These are phyloP conservation scores for Gobius niger DNA, from an alignment of 2,113 vertebrate species.

Conservation along the genomic window DNA sequence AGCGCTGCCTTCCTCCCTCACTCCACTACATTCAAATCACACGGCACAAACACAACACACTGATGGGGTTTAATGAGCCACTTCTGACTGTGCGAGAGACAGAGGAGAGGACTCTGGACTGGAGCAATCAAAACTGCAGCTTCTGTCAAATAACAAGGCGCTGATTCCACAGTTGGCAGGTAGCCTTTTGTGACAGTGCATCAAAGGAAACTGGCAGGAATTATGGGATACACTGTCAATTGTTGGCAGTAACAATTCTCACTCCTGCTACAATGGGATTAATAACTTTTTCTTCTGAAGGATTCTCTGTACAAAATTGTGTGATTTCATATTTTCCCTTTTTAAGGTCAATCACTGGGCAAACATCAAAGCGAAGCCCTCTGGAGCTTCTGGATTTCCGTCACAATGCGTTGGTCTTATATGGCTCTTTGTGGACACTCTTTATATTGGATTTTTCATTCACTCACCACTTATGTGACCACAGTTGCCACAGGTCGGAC, in stretches of 20 bases:
- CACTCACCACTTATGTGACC: no score
- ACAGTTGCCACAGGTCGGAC: no score
- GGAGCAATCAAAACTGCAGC: constrained; percentile 46
- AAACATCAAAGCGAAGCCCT: background rate
- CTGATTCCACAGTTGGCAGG: constrained; percentile 61
- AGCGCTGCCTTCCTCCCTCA: constrained; percentile 64
- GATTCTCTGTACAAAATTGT: background rate
- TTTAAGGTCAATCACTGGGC: background rate
- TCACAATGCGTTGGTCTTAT: background rate
- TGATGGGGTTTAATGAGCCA: constrained; percentile 77
- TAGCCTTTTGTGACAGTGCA: constrained; percentile 31
- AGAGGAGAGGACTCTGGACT: constrained; percentile 34
- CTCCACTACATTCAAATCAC: constrained; percentile 61
- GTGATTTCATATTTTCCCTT: background rate
- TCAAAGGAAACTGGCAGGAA: background rate
- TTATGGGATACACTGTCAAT: background rate
- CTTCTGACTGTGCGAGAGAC: constrained; percentile 56
- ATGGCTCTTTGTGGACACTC: no score
- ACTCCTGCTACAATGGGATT: background rate
- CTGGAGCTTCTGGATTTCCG: background rate
- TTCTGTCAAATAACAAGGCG: constrained; percentile 59
- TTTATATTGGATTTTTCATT: no score
- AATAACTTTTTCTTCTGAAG: background rate
- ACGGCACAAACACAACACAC: constrained; percentile 64
- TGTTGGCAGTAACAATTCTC: background rate